These are phyloP conservation scores for Agrypnus murinus DNA, from an alignment of 2,888 invertebrate genomes.

Conservation along the genomic window DNA sequence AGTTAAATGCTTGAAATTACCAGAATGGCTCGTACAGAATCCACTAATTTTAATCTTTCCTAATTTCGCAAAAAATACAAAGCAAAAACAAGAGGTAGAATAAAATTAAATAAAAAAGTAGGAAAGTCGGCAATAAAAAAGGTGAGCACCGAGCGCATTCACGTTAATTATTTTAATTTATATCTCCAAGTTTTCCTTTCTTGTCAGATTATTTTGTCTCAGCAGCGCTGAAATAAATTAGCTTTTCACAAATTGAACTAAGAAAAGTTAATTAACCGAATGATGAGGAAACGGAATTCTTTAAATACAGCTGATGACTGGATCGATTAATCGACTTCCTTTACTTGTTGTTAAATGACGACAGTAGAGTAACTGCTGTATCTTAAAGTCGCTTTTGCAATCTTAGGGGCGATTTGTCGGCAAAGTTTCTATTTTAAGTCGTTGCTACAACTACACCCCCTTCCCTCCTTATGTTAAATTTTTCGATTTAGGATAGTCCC, in stretches of 20 bases:
- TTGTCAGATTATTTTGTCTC: constrained; percentile 64
- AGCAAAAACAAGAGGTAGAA: constrained; percentile 55
- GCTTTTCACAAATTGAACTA: constrained; percentile 64
- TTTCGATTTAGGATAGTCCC: constrained; percentile 34
- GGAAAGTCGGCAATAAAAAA: constrained; percentile 57
- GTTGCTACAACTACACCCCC: not conserved
- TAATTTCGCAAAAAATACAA: constrained; percentile 55
- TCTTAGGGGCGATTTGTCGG: not conserved
- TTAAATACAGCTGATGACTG: constrained; percentile 55
- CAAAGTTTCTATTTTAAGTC: too few species aligned
- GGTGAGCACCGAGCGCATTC: constrained; percentile 59
- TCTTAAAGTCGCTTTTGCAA: not conserved
- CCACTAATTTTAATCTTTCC: constrained; percentile 55
- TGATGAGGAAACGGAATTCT: constrained; percentile 60
- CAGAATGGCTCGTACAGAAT: constrained; percentile 47
- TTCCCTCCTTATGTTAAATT: constrained; percentile 28
- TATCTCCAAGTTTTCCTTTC: constrained; percentile 62
- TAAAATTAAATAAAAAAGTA: constrained; percentile 57
- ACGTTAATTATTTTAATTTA: constrained; percentile 67
- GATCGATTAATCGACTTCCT: constrained; percentile 43
- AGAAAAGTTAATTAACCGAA: constrained; percentile 67
- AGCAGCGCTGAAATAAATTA: constrained; percentile 64
- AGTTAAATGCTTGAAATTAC: constrained; percentile 48
- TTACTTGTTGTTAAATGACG: not conserved
- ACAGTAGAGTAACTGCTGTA: not conserved